phyloP scores from a whole-genome alignment of 2,797 vertebrate genomes.

The Cryptoblepharus egeriae region DNA sequence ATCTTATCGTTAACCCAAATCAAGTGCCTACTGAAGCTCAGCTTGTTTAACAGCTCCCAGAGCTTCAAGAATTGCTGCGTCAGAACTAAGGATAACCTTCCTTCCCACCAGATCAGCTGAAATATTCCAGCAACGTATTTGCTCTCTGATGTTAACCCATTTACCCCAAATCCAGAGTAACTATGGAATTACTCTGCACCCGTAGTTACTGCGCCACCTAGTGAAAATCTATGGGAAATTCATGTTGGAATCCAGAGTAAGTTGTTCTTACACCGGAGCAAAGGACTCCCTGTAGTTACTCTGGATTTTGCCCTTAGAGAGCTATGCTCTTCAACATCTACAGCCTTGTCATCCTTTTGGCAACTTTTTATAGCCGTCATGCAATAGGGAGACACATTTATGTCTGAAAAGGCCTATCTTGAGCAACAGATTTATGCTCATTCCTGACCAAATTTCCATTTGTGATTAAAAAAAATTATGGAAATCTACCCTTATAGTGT shows the following conservation, averaged over 20 bases:
- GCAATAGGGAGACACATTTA: not conserved
- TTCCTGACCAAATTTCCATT: not conserved
- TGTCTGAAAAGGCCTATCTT: not conserved
- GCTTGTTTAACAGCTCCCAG: not conserved
- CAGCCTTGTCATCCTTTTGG: not conserved
- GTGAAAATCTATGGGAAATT: no score
- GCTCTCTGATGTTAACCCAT: not conserved
- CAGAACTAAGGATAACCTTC: not conserved
- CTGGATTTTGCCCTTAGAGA: no score
- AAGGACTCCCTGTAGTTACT: no score
- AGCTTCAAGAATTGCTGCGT: not conserved
- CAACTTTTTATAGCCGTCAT: not conserved
- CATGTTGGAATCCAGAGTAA: no score
- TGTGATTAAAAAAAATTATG: not conserved
- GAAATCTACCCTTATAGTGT: not conserved
- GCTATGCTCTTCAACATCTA: not conserved
- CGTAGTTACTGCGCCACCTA: no score
- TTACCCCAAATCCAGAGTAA: no score
- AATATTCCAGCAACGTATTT: not conserved
- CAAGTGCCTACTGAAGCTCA: conserved; percentile 3
- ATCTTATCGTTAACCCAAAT: conserved; percentile 25
- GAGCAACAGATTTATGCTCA: not conserved
- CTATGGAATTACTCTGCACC: no score
- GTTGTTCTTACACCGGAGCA: no score
- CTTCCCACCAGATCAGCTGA: not conserved